phyloP scores from a whole-genome alignment of 2,113 vertebrate genomes.

The Pongo abelii region DNA sequence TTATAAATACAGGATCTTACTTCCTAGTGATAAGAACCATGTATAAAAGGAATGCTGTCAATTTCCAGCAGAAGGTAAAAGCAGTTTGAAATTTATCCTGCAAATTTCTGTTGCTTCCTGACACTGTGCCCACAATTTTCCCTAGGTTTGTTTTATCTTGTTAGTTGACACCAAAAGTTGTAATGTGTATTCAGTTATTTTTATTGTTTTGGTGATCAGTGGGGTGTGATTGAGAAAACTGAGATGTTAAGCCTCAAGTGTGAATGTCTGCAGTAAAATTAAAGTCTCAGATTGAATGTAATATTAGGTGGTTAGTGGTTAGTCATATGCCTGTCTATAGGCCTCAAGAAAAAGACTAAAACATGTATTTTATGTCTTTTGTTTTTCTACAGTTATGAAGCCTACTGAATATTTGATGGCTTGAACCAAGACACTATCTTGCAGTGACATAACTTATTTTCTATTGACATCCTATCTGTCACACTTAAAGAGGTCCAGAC shows the following conservation, averaged over 20 bases:
- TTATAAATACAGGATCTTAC: background rate
- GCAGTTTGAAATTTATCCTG: background rate
- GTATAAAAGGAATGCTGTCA: background rate
- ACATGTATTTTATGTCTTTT: background rate
- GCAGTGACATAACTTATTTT: background rate
- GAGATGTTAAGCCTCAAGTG: background rate
- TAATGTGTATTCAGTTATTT: background rate
- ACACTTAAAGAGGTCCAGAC: background rate
- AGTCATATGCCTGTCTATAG: background rate
- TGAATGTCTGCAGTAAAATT: background rate
- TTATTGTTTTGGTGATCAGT: background rate
- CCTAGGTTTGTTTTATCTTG: background rate
- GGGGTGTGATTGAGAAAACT: background rate
- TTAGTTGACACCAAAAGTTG: background rate
- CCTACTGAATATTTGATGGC: background rate
- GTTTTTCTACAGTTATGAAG: background rate
- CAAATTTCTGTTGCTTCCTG: background rate
- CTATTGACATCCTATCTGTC: background rate
- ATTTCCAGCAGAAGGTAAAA: background rate
- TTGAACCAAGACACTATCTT: background rate
- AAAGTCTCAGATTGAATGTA: background rate
- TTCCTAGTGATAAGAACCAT: background rate
- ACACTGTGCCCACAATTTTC: background rate
- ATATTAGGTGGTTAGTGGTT: background rate
- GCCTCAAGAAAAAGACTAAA: background rate